Evolutionary conservation across 2,113 vertebrate genomes (phyloP).

Genomic region (Antennarius striatus): DNA sequence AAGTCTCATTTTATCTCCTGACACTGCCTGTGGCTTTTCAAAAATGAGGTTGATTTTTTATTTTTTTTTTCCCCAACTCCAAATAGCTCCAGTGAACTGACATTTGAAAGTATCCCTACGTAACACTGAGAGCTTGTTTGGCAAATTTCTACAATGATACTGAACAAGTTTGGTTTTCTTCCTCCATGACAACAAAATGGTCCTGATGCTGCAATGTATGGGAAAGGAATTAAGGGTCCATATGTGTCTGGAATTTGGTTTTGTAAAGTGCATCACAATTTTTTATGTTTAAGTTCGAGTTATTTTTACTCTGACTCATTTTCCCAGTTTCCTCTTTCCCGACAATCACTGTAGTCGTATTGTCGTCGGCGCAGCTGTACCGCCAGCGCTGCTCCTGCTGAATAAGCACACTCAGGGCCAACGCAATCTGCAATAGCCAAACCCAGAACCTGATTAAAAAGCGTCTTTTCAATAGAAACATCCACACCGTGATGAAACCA

Average conservation of each 20-base stretch:
- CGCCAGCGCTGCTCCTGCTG: slow-evolving; percentile 22
- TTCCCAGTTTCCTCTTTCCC: neutral
- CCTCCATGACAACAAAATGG: neutral
- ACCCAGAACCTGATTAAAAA: slow-evolving; percentile 58
- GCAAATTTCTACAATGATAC: neutral
- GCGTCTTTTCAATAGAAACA: slow-evolving; percentile 37
- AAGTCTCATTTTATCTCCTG: slow-evolving; percentile 33
- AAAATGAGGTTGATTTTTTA: slow-evolving; percentile 31
- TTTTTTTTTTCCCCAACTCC: too few relatives aligned
- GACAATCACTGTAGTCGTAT: slow-evolving; percentile 13
- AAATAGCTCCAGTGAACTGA: slow-evolving; percentile 7
- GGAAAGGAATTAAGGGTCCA: neutral
- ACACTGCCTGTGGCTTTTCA: slow-evolving; percentile 28
- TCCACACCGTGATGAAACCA: slow-evolving; percentile 25
- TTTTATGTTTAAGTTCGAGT: neutral
- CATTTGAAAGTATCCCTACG: slow-evolving; percentile 12
- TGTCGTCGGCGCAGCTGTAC: slow-evolving; percentile 16
- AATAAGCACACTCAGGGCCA: slow-evolving; percentile 21
- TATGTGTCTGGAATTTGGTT: neutral
- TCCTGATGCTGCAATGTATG: too few relatives aligned
- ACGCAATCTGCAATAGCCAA: slow-evolving; percentile 34
- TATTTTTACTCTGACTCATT: slow-evolving; percentile 5
- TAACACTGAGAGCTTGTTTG: neutral
- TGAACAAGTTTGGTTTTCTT: neutral
- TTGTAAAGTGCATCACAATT: neutral